Conservation (phyloP, 2,888 invertebrate species). For the Gymnosoma rotundatum region DNA sequence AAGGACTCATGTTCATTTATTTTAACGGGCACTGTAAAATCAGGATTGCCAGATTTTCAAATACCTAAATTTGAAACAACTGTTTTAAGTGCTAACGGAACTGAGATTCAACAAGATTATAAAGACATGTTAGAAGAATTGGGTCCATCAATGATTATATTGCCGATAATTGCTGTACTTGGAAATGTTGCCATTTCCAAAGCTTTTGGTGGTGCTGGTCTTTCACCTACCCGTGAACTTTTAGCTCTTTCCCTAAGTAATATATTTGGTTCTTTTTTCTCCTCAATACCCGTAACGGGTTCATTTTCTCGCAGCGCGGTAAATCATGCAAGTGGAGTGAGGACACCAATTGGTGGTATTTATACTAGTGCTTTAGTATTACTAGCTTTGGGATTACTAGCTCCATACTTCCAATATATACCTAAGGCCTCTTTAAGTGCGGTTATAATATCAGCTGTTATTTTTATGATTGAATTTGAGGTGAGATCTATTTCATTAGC, state of each 20-base stretch:
- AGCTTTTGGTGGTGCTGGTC: constrained; percentile 92
- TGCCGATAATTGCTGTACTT: constrained; percentile 94
- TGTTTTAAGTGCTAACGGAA: constrained; percentile 76
- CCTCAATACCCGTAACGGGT: constrained; percentile 95
- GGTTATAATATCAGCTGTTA: constrained; percentile 96
- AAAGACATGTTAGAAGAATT: constrained; percentile 86
- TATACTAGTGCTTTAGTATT: constrained; percentile 92
- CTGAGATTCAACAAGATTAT: constrained; percentile 76
- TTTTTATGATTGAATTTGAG: constrained; percentile 97
- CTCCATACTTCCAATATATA: constrained; percentile 94
- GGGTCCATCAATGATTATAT: constrained; percentile 92
- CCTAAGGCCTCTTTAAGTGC: constrained; percentile 95
- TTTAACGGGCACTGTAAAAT: constrained; percentile 87
- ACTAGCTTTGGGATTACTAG: constrained; percentile 91
- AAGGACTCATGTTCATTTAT: constrained; percentile 85
- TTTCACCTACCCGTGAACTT: constrained; percentile 95
- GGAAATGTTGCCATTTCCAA: constrained; percentile 98
- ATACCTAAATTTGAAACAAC: constrained; percentile 88
- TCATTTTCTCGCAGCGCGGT: constrained; percentile 95
- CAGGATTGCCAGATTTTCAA: constrained; percentile 87
- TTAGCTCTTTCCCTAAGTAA: constrained; percentile 93
- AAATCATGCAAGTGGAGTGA: constrained; percentile 96
- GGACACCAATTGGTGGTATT: constrained; percentile 93
- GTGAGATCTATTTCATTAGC: constrained; percentile 76
- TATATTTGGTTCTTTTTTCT: constrained; percentile 92